These are phyloP conservation scores for Diuraphis noxia DNA, from an alignment of 1,140 invertebrate genomes.

Conservation along the genomic window DNA sequence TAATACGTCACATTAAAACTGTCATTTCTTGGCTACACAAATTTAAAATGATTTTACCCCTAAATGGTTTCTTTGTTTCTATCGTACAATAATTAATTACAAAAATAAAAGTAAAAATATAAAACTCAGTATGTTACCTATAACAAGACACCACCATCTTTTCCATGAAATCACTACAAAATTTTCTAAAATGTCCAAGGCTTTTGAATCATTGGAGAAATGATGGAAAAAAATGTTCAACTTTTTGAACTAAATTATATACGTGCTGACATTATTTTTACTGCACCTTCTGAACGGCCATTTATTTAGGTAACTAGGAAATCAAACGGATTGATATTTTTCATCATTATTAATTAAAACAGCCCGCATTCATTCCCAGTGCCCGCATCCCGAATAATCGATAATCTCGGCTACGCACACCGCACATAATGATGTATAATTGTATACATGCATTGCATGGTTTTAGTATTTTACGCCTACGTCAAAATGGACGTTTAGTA, in stretches of 20 bases:
- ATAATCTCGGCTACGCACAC: not conserved
- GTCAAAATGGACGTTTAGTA: not conserved
- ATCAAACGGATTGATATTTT: not conserved
- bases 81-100: not conserved
- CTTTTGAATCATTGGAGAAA: not conserved
- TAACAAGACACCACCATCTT: not conserved
- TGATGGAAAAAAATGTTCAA: not conserved
- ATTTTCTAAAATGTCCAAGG: not conserved
- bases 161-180: not conserved
- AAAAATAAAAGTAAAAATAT: not conserved
- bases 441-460: not conserved
- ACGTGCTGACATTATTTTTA: not conserved
- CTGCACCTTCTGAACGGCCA: not conserved
- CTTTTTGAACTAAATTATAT: not conserved
- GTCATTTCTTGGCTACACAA: not conserved
- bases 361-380: not conserved
- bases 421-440: not conserved
- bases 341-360: not conserved
- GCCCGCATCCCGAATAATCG: not conserved
- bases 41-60: not conserved
- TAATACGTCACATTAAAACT: not conserved
- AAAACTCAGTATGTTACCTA: not conserved
- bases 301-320: not conserved
- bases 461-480: too few species aligned
- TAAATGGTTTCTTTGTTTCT: not conserved